Evolutionary conservation across 2,797 vertebrate genomes (phyloP), one percentile per base, ranked within the genome.

Genomic region (Amniataba percoides): DNA sequence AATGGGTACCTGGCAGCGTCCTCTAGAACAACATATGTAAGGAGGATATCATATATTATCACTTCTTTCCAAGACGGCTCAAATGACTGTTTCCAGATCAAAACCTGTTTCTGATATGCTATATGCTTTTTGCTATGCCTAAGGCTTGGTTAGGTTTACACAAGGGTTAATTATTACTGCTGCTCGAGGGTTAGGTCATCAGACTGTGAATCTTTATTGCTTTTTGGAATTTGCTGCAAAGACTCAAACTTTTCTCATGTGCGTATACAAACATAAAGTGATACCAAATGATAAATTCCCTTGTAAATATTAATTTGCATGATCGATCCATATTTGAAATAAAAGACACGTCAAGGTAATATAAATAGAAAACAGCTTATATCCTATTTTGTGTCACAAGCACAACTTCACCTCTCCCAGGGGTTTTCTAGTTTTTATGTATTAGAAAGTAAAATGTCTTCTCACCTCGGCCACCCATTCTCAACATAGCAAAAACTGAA

Each of bases 261-360:
- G 52, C 18, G 21, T 31, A 36, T 36, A 8, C 18, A 71, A 66
- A 71, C 48, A 46, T 42, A 0, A 42, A 59, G 25, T 3, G 1
- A 43, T 13, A 49, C 1, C 1, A 23, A 18, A n/a, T 51, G 43
- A 60, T 49, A 23, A 39, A 60, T 48, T 27, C 19, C 12, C 11
- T 63, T 51, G 15, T 58, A 61, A 56, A 39, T 51, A 52, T 45
- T 59, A 8, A 18, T 36, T 55, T 46, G 71, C 31, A 34, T 57
- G 57, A 80, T 66, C 82, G 72, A 45, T 64, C 45, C 19, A 3
- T 59, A 61, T 67, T 77, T 31, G 15, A 81, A 83, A 13, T 69
- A 68, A 71, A 43, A 63, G 14, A 42, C 62, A 77, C 63, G 80
- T 45, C 56, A 77, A 59, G 82, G 60, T 58, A 81, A 81, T n/a